Base-by-base conservation (phyloP, 2,888 invertebrate species). In the Caenorhabditis imperialis region DNA sequence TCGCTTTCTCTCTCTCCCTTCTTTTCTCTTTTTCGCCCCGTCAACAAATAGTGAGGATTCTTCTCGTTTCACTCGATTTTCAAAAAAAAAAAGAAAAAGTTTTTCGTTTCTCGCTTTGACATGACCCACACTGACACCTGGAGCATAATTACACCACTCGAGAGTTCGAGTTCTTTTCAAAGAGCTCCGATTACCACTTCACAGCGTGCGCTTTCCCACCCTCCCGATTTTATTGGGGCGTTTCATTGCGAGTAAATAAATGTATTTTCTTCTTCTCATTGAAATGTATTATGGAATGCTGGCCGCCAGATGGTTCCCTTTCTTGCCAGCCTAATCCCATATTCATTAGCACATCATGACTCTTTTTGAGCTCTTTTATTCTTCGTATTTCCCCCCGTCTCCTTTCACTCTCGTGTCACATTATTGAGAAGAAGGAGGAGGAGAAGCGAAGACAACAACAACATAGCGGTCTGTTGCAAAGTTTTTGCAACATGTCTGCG, bases 11-110 rank as follows among this genome's bases (percentile, higher is more conserved):
- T 42, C 35, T 12, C n/a, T 47, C 40, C 27, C 4, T 10, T 16
- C 25, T 2, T 14, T 14, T 37, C 57, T 57, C 57, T 7, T 7
- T 22, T 7, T 54, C 40, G 51, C 63, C 22, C 27, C 53, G 53
- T 45, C 53, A 54, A 62, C 62, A 62, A 62, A 62, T 45, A 62
- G 48, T 48, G 44, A 53, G 53, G 54, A 54, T n/a, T n/a, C n/a
- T n/a, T n/a, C n/a, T n/a, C n/a, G n/a, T n/a, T n/a, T n/a, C n/a
- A n/a, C n/a, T n/a, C n/a, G n/a, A n/a, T n/a, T n/a, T n/a, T n/a
- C n/a, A n/a, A n/a, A n/a, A n/a, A n/a, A n/a, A n/a, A n/a, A n/a
- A n/a, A n/a, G n/a, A n/a, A n/a, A n/a, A n/a, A n/a, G n/a, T n/a
- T n/a, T n/a, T n/a, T n/a, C n/a, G n/a, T n/a, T n/a, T n/a, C n/a